A percentile compares a stretch with the other conserved stretches of the same genome.
Evolutionary conservation across 2,888 invertebrate species (phyloP).

Genomic region (Teleiodes luculella): DNA sequence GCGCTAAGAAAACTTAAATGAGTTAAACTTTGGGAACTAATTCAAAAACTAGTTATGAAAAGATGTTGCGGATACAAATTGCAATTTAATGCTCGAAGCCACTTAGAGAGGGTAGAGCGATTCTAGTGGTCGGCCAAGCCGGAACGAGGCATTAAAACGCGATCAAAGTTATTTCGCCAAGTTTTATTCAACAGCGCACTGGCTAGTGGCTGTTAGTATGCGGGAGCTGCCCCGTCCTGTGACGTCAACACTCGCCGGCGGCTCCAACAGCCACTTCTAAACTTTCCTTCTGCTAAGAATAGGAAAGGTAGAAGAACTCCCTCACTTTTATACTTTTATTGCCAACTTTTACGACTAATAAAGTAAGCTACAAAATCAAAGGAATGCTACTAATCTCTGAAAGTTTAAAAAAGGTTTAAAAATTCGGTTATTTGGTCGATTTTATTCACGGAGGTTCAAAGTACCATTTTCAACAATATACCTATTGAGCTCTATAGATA

Average conservation of each 20-base stretch:
- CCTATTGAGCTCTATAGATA: too few species aligned
- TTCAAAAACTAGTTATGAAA: conserved; percentile 48
- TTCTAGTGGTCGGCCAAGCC: neutral
- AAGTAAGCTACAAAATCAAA: conserved; percentile 24
- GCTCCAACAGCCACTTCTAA: conserved; percentile 42
- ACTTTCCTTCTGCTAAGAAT: conserved; percentile 33
- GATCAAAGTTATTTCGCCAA: conserved; percentile 56
- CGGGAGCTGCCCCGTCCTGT: conserved; percentile 35
- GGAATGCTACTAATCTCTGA: too few species aligned
- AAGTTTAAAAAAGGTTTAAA: conserved; percentile 33
- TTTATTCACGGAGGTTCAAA: too few species aligned
- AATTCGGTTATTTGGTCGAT: too few species aligned
- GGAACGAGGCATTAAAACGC: conserved; percentile 45
- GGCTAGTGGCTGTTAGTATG: conserved; percentile 53
- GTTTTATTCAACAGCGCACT: conserved; percentile 41
- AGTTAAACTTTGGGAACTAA: conserved; percentile 35
- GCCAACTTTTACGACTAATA: conserved; percentile 31
- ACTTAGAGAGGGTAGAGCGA: conserved; percentile 6
- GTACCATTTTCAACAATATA: too few species aligned
- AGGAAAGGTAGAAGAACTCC: too few species aligned
- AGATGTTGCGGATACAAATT: conserved; percentile 44
- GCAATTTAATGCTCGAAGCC: conserved; percentile 42
- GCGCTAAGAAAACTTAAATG: conserved; percentile 20
- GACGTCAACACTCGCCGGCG: conserved; percentile 38
- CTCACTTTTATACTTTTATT: conserved; percentile 39